A percentile compares a stretch with the other conserved stretches of the same genome.
Evolutionary conservation across 2,113 vertebrate genomes (phyloP).

Genomic region (Meles meles): DNA sequence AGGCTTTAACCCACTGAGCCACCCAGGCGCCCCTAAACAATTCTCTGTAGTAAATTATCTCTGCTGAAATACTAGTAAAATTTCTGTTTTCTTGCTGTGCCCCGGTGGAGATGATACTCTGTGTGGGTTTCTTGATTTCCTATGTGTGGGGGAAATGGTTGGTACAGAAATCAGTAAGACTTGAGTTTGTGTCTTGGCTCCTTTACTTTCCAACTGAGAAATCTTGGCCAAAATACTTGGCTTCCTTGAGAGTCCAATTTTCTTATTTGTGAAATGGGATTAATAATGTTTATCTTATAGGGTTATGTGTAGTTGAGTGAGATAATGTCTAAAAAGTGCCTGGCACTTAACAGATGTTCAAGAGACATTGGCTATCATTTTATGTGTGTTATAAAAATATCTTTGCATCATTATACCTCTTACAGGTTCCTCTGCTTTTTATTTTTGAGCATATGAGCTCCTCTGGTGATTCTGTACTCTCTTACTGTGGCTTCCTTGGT

Average conservation of each 20-base stretch:
- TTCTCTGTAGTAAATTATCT: not conserved
- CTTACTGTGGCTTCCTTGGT: not conserved
- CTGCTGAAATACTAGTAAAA: not conserved
- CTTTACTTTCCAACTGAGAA: constrained; percentile 33
- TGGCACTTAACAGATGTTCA: not conserved
- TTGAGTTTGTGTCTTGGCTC: not conserved
- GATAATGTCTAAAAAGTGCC: constrained; percentile 58
- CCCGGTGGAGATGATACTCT: not conserved
- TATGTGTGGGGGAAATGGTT: not conserved
- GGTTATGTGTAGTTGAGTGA: constrained; percentile 32
- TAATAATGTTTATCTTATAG: constrained; percentile 39
- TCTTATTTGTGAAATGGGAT: constrained; percentile 57
- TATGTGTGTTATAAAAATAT: not conserved
- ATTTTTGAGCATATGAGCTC: not conserved
- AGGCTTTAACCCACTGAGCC: too few species aligned
- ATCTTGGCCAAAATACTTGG: constrained; percentile 36
- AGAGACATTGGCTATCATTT: not conserved
- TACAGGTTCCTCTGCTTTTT: not conserved
- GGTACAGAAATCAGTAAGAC: constrained; percentile 13
- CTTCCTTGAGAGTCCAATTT: constrained; percentile 34
- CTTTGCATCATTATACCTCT: not conserved
- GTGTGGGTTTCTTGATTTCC: not conserved
- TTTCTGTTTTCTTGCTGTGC: not conserved
- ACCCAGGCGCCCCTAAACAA: not conserved
- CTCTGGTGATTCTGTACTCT: not conserved